These are phyloP conservation scores for Tachina grossa DNA, from an alignment of 2,888 invertebrate species.

Conservation along the genomic window DNA sequence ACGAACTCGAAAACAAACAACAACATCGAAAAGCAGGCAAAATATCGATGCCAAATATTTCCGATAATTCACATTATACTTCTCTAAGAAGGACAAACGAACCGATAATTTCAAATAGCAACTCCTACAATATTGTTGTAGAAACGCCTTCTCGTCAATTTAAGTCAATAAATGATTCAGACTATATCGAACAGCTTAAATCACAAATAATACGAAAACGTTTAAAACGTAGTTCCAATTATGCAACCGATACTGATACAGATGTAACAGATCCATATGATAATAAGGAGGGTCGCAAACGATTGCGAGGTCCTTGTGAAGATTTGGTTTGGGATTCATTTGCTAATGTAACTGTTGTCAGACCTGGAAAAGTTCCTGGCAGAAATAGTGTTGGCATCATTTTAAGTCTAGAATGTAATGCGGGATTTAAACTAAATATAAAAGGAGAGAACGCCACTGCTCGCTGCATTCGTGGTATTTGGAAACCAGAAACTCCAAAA, in stretches of 20 bases:
- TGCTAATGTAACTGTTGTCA: slow-evolving; percentile 86
- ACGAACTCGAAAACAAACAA: slow-evolving; percentile 69
- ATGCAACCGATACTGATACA: slow-evolving; percentile 70
- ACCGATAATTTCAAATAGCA: slow-evolving; percentile 62
- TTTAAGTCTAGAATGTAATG: slow-evolving; percentile 89
- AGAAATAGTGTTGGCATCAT: slow-evolving; percentile 90
- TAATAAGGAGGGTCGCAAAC: slow-evolving; percentile 74
- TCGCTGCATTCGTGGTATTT: slow-evolving; percentile 91
- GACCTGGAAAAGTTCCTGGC: slow-evolving; percentile 87
- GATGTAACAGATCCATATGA: slow-evolving; percentile 75
- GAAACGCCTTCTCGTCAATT: slow-evolving; percentile 42
- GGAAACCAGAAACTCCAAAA: slow-evolving; percentile 92
- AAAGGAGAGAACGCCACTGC: slow-evolving; percentile 89
- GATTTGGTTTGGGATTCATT: slow-evolving; percentile 80
- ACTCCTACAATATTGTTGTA: slow-evolving; percentile 64
- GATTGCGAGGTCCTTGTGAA: slow-evolving; percentile 86
- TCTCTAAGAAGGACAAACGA: slow-evolving; percentile 52
- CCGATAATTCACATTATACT: slow-evolving; percentile 73
- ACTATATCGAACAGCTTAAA: slow-evolving; percentile 78
- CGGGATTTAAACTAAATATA: slow-evolving; percentile 90
- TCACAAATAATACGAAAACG: slow-evolving; percentile 79
- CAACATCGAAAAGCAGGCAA: slow-evolving; percentile 56
- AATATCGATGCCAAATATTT: slow-evolving; percentile 76
- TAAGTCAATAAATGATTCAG: slow-evolving; percentile 67
- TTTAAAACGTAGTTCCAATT: slow-evolving; percentile 73